These are phyloP conservation scores for Mirza zaza DNA, from an alignment of 2,113 vertebrate species.

Conservation along the genomic window DNA sequence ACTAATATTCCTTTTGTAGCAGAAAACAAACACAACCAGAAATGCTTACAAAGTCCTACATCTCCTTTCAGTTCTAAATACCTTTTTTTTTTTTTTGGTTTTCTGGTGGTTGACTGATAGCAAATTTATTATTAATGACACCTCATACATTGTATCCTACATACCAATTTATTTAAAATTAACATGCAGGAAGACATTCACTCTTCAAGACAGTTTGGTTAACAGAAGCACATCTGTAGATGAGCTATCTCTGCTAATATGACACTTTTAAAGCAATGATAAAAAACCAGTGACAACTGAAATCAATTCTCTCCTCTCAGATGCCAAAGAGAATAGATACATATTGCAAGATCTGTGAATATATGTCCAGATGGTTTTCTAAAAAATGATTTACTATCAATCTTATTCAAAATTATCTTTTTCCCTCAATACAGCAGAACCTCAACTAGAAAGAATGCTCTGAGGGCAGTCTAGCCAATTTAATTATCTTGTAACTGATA, in stretches of 20 bases:
- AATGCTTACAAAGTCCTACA: background rate
- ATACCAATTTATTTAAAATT: background rate
- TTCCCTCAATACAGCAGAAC: background rate
- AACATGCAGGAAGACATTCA: background rate
- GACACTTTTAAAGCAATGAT: constrained; percentile 25
- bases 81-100: background rate
- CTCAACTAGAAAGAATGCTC: background rate
- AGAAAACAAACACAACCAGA: background rate
- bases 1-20: background rate
- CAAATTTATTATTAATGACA: background rate
- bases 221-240: background rate
- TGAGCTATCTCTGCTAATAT: constrained; percentile 8
- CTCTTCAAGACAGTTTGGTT: background rate
- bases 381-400: background rate
- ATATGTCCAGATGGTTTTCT: constrained; percentile 27
- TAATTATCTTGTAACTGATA: background rate
- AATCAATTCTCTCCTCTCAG: constrained; percentile 20
- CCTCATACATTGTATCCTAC: background rate
- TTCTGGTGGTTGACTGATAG: background rate
- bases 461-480: background rate
- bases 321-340: background rate
- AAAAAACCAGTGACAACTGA: background rate
- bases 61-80: background rate
- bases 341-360: background rate
- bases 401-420: constrained; percentile 32